Evolutionary conservation across 1,140 invertebrate species (phyloP), one percentile per base, ranked within the genome.

Genomic region (Orussus abietinus): DNA sequence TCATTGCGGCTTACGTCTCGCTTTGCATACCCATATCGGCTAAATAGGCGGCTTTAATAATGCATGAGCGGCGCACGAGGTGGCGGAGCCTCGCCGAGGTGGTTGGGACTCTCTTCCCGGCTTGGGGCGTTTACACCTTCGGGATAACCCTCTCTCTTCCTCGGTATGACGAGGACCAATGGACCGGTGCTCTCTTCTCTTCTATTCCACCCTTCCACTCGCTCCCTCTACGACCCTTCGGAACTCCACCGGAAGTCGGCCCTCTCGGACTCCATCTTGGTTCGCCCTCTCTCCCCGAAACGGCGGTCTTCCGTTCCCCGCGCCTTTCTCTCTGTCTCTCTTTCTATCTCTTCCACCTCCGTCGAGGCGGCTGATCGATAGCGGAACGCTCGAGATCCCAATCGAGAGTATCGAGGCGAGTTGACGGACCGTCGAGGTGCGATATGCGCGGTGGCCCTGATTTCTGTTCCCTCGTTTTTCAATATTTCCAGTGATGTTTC

Each of bases 1-100:
- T 63, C 59, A 63, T 64, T 66, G 55, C 54, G 54, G 63, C 62
- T 66, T 66, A 65, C 48, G 57, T 60, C 55, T 65, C 56, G 57
- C 59, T 69, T 69, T 69, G 59, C 63, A 62, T 64, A 60, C 55
- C 53, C 62, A 65, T 62, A 63, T 64, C 56, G 51, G 55, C 53
- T 68, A 62, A 66, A 62, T 67, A 64, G 54, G 59, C 55, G 47
- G 54, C 54, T 69, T 69, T 60, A 66, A 66, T 69, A 66, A 69
- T 68, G 67, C 67, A 69, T 72, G 67, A 66, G 64, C 34, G 49
- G 48, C 36, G 40, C 48, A 62, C 59, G 62, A 62, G 55, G 55
- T 61, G 63, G 63, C 51, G 59, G 54, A 65, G 54, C 44, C 61
- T 59, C 55, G 57, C 55, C 63, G 6, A 48, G 60, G 57, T 62